Base-by-base conservation (phyloP, 2,113 vertebrate species). In the Callionymus lyra region DNA sequence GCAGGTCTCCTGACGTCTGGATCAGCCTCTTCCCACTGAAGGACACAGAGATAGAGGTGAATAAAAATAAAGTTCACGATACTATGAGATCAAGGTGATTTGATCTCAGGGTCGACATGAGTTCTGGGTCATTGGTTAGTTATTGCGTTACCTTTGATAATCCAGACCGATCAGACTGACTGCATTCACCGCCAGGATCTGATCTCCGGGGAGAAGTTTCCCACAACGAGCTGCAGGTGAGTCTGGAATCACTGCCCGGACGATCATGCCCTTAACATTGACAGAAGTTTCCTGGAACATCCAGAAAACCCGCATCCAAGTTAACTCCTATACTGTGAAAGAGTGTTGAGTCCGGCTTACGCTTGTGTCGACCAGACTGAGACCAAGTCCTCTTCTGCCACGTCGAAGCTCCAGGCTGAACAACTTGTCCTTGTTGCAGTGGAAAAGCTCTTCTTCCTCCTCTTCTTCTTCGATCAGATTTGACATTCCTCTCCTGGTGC, bases 101-200 rank as follows among this genome's bases (percentile, higher is more conserved):
- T n/a, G n/a, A n/a, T n/a, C n/a, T n/a, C n/a, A 27, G 8, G 8
- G 21, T 27, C 21, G 4, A 27, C 21, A 27, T 27, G 21, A 5
- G 21, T 8, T 27, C 21, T 8, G 8, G 8, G 21, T 27, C 21
- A 27, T 8, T 27, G 21, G 4, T 27, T 8, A 27, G 21, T 4
- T 38, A n/a, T 18, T 6, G 9, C 3, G 53, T 64, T 19, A 88
- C 86, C 56, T 71, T 4, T 75, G 62, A 48, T 80, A 82, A 61
- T 86, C 81, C 59, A 86, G 47, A 4, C 75, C 83, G 0, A 82
- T 63, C 56, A 88, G 65, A 43, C 76, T 82, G 45, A 81, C 56
- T 36, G 86, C 86, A 4, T 88, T 88, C 2, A 88, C 78, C 8
- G 86, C 86, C 63, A 88, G 71, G 52, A 88, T 84, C 31, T 70